Base-by-base conservation (phyloP, 2,797 vertebrate species). In the Acanthiza pusilla region DNA sequence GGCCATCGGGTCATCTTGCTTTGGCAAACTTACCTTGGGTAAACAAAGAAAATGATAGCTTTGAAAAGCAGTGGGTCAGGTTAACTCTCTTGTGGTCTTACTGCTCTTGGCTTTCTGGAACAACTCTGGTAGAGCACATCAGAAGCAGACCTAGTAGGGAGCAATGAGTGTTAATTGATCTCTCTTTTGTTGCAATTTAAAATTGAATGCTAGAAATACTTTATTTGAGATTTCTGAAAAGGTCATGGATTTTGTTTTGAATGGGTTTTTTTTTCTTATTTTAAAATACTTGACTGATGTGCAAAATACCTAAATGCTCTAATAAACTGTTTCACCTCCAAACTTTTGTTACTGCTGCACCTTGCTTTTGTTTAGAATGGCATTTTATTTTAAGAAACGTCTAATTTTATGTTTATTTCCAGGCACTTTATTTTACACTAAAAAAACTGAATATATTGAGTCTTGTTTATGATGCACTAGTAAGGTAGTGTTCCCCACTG, bases 61-160 rank as follows among this genome's bases (percentile, higher is more conserved):
- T 71, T 48, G 61, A 55, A 40, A 68, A 73, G 34, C 38, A 50
- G 2, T 47, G 62, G 70, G n/a, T 89, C 75, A 54, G 42, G 42
- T 50, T 83, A 88, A 47, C 50, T 70, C 20, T 43, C 45, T n/a
- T 54, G 79, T 43, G 20, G 38, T 77, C 70, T 71, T 58, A 25
- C 13, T 75, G 63, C 66, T 30, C 2, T 34, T 92, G 77, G 19
- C 53, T 67, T 71, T 58, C 72, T 71, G 11, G 19, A 40, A 7
- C 21, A 47, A 10, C 22, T 48, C 11, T 38, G 42, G 16, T 42
- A 58, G 38, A 77, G n/a, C 0, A 0, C 66, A 26, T 54, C n/a
- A 72, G 50, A 45, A 68, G 25, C 34, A 78, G 89, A 47, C 30
- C 11, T 62, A 10, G 16, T 7, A 26, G 71, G 68, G 43, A 68